These are phyloP conservation scores for Halocynthia roretzi DNA, from an alignment of 23 tunicate species.

Conservation along the genomic window DNA sequence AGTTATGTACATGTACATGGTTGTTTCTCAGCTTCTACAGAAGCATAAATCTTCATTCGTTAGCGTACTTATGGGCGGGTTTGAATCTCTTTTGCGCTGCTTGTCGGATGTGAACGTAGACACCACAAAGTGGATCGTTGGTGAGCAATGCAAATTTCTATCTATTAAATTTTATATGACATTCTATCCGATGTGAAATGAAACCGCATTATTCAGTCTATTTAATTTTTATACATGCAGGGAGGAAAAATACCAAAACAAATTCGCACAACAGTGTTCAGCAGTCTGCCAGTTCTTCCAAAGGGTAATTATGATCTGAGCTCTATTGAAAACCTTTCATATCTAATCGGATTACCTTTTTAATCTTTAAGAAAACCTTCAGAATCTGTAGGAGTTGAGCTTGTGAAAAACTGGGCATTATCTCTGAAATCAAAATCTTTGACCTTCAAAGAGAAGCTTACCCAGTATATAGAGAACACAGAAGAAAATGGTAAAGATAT, in stretches of 20 bases:
- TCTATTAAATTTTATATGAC: not conserved
- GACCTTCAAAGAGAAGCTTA: slow-evolving; percentile 52
- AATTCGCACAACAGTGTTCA: too few species aligned
- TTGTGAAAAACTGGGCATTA: slow-evolving; percentile 65
- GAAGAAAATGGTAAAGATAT: slow-evolving; percentile 22
- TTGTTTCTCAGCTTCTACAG: slow-evolving; percentile 74
- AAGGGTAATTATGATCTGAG: too few species aligned
- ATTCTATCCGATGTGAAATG: too few species aligned
- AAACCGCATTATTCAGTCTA: not conserved
- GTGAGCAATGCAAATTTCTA: slow-evolving; percentile 9
- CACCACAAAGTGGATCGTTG: slow-evolving; percentile 75
- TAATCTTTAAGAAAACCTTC: not conserved
- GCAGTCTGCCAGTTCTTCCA: too few species aligned
- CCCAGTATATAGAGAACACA: slow-evolving; percentile 61
- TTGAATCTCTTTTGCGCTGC: slow-evolving; percentile 41
- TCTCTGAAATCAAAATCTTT: slow-evolving; percentile 36
- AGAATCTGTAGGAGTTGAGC: slow-evolving; percentile 9
- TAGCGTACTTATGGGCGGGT: slow-evolving; percentile 79
- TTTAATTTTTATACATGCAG: too few species aligned
- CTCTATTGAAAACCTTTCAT: too few species aligned
- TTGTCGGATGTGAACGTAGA: slow-evolving; percentile 68
- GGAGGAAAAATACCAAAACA: too few species aligned
- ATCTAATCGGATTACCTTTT: too few species aligned
- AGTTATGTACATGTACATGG: slow-evolving; percentile 91
- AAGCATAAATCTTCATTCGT: slow-evolving; percentile 61